Evolutionary conservation across 2,797 vertebrate species (phyloP), one percentile per base, ranked within the genome.

Genomic region (Echiichthys vipera): DNA sequence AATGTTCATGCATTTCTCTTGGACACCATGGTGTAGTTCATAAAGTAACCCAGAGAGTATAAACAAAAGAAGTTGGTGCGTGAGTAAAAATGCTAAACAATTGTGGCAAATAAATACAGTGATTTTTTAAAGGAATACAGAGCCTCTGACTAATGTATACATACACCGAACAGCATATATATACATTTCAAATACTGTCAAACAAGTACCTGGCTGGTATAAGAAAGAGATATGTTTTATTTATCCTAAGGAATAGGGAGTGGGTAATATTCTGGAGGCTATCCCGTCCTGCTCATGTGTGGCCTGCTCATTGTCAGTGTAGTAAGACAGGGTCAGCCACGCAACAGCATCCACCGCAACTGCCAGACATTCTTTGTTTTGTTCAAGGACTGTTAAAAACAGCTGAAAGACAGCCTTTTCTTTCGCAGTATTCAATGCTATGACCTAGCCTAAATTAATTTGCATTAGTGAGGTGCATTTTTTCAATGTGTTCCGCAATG

Each of bases 331-430:
- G 14, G 6, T 63, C 58, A 47, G 58, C 36, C 5, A 36, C 22
- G 37, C 40, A 55, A 39, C 61, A 70, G 24, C 47, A 55, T 47
- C 61, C 25, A 15, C 30, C 5, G 29, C 13, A 72, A 63, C 32
- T 71, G 55, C 30, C 25, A 25, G 25, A 45, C n/a, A 37, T 50
- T 12, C 36, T 61, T 65, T 53, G 14, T 25, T 50, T 61, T 45
- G 3, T 24, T 62, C 14, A 40, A 47, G 22, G 39, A 61, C 29
- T 37, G 12, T 62, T 25, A 17, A 20, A 57, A 63, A 30, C 37
- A 29, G 27, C 40, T 53, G 8, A 46, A 40, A 30, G n/a, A 61
- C 3, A 25, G 5, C 25, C 14, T 32, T 3, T 11, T 45, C 18
- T 61, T 25, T 25, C 59, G 17, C 12, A 5, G 24, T 22, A 27